Conservation (phyloP, 2,888 invertebrate species). For the Noctua comes region DNA sequence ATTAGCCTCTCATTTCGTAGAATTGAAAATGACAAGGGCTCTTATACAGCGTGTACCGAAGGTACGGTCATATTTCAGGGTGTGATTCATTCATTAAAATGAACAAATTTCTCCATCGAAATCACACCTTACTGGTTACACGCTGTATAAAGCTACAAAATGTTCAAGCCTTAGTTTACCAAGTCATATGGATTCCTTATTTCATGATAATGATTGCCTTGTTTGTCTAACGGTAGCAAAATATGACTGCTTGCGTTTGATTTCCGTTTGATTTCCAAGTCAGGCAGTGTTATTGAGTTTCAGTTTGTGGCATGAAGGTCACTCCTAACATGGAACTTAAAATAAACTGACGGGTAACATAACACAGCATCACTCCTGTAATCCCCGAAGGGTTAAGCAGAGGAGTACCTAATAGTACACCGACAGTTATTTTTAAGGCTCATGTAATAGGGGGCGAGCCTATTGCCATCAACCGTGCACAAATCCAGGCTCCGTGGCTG, state of each 20-base stretch:
- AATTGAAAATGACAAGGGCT: neutral
- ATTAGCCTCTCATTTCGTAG: neutral
- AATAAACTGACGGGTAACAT: neutral
- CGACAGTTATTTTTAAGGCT: too few relatives aligned
- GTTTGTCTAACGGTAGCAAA: neutral
- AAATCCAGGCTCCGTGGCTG: too few relatives aligned
- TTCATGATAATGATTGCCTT: neutral
- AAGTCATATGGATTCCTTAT: neutral
- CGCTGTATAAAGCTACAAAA: neutral
- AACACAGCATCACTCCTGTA: too few relatives aligned
- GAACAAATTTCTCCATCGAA: too few relatives aligned
- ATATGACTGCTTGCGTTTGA: neutral
- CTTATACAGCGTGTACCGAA: too few relatives aligned
- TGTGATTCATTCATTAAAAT: too few relatives aligned
- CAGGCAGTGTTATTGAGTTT: neutral
- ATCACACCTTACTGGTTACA: too few relatives aligned
- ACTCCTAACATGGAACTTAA: neutral
- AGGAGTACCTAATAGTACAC: too few relatives aligned
- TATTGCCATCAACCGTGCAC: too few relatives aligned
- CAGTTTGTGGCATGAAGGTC: neutral
- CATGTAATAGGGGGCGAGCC: too few relatives aligned
- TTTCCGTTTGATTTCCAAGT: neutral
- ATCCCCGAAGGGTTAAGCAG: too few relatives aligned
- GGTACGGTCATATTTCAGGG: too few relatives aligned
- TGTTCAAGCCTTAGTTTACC: neutral